Conservation (phyloP, 2,113 vertebrate species). For the Theropithecus gelada region DNA sequence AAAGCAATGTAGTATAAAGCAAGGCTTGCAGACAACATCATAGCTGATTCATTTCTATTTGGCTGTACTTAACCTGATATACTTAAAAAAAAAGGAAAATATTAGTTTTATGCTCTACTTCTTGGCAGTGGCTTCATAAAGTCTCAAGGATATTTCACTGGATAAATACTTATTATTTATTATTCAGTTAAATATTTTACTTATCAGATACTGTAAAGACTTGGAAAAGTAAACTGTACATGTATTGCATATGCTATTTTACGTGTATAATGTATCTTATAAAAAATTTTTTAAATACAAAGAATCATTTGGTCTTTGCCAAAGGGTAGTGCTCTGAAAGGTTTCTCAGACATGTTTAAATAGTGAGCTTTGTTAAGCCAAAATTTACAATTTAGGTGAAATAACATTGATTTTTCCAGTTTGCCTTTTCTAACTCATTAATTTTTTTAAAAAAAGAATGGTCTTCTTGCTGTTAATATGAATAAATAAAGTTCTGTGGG, state of each 20-base stretch:
- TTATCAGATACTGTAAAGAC: not conserved
- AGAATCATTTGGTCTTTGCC: constrained; percentile 20
- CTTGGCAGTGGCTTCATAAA: not conserved
- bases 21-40: constrained; percentile 3
- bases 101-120: not conserved
- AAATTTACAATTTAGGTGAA: constrained; percentile 22
- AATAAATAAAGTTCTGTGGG: constrained; percentile 2
- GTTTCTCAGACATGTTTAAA: not conserved
- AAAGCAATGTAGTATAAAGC: constrained; percentile 22
- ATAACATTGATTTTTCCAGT: not conserved
- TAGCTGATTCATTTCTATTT: not conserved
- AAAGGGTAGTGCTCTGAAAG: not conserved
- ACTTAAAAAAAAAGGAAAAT: not conserved
- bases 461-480: not conserved
- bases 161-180: constrained; percentile 40
- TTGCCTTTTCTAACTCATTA: constrained; percentile 11
- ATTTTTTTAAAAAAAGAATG: not conserved
- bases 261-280: not conserved
- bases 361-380: constrained; percentile 22
- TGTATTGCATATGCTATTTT: not conserved
- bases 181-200: constrained; percentile 22
- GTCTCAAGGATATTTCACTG: constrained; percentile 34
- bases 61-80: not conserved
- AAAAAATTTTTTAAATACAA: not conserved
- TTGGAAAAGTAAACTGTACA: constrained; percentile 7